Conservation (phyloP, 2,797 vertebrate species). For the Cygnus olor region DNA sequence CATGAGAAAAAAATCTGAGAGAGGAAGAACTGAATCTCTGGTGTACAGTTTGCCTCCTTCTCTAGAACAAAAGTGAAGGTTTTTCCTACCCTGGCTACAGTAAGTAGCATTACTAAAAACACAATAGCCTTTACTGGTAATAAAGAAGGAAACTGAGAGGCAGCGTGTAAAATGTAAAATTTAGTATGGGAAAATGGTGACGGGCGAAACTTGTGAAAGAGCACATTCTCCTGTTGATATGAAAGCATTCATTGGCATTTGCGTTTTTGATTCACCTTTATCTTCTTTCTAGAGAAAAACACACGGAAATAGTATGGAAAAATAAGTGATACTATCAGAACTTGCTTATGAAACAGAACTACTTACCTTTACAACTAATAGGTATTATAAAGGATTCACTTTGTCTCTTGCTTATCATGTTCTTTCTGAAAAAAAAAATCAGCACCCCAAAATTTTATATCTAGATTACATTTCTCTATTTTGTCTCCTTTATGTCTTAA, state of each 20-base stretch:
- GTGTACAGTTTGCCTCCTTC: not conserved
- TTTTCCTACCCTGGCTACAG: conserved; percentile 38
- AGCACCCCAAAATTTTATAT: not conserved
- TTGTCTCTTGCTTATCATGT: not conserved
- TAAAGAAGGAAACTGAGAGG: conserved; percentile 59
- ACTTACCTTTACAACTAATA: not conserved
- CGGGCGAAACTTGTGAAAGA: not conserved
- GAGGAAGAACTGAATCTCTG: conserved; percentile 22
- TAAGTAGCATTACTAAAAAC: conserved; percentile 27
- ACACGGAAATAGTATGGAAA: not conserved
- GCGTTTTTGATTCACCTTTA: not conserved
- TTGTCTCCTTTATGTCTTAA: not conserved
- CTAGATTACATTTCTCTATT: not conserved
- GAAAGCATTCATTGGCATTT: not conserved
- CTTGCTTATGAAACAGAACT: not conserved
- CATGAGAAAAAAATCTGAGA: not conserved
- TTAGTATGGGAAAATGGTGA: conserved; percentile 62
- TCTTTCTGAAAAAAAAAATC: not conserved
- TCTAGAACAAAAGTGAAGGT: conserved; percentile 33
- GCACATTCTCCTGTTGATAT: not conserved
- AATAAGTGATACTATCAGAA: not conserved
- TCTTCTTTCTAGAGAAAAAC: conserved; percentile 52
- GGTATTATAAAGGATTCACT: not conserved
- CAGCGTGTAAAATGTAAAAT: not conserved
- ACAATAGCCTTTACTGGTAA: conserved; percentile 56